Conservation (phyloP, 2,888 invertebrate genomes). For the Hanleya hanleyi region DNA sequence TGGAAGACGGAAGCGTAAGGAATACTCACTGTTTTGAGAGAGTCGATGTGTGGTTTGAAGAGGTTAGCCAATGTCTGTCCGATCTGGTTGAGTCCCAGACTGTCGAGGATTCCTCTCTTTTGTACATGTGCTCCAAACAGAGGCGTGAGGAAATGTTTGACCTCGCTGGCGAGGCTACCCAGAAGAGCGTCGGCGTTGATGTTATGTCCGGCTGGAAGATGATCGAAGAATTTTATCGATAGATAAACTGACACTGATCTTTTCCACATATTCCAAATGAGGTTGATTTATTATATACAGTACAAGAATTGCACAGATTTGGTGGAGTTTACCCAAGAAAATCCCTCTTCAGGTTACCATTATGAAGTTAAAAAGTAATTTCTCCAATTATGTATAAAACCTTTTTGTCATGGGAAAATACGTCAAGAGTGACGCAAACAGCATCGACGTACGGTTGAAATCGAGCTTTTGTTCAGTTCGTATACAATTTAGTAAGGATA, state of each 20-base stretch:
- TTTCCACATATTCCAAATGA: background rate
- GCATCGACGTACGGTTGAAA: too few species aligned
- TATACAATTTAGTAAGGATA: too few species aligned
- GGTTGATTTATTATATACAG: background rate
- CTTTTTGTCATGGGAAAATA: too few species aligned
- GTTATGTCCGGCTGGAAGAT: background rate
- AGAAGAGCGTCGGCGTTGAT: background rate
- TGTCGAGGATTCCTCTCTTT: constrained; percentile 1
- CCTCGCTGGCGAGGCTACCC: background rate
- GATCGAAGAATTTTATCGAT: background rate
- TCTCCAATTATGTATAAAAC: too few species aligned
- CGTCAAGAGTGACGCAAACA: too few species aligned
- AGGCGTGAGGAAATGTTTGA: background rate
- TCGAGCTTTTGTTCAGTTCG: too few species aligned
- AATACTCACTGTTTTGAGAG: background rate
- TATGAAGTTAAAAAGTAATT: too few species aligned
- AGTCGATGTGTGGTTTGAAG: constrained; percentile 4
- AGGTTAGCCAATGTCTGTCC: constrained; percentile 2
- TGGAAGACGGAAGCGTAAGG: too few species aligned
- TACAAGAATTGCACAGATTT: too few species aligned
- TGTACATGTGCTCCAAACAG: background rate
- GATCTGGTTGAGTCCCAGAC: constrained; percentile 5
- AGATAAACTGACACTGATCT: background rate
- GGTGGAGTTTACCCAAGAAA: too few species aligned
- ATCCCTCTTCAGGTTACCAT: too few species aligned